These are phyloP conservation scores for Daboia siamensis DNA, from an alignment of 2,113 vertebrate genomes.

Conservation along the genomic window DNA sequence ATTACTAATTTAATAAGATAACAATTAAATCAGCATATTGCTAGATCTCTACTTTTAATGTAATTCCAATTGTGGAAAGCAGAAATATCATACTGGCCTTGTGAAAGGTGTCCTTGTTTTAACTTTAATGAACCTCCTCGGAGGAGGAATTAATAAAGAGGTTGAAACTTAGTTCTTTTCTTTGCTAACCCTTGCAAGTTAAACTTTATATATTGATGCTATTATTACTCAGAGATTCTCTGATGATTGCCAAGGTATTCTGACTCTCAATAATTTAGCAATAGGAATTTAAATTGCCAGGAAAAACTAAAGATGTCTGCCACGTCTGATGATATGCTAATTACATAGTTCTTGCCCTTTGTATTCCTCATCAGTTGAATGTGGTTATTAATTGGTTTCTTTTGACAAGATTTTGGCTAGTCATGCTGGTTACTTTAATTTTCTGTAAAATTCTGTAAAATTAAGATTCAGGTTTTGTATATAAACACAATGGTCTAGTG, in stretches of 20 bases:
- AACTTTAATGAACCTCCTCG: no score
- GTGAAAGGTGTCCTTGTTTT: neutral
- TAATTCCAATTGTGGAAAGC: neutral
- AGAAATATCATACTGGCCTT: neutral
- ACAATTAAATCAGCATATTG: neutral
- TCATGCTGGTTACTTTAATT: neutral
- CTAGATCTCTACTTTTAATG: neutral
- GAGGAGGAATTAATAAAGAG: neutral
- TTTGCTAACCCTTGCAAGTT: neutral
- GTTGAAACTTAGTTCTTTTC: neutral
- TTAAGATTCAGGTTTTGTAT: neutral
- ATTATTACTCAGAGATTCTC: neutral
- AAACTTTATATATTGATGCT: neutral
- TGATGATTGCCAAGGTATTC: neutral
- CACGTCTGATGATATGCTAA: neutral
- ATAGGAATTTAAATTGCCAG: neutral
- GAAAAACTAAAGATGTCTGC: neutral
- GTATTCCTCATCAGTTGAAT: neutral
- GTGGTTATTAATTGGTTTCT: neutral
- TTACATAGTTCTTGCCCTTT: neutral
- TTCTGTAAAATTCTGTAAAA: neutral
- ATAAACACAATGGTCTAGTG: neutral
- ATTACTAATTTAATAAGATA: neutral
- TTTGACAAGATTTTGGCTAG: neutral
- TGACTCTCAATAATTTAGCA: neutral